Base-by-base conservation (phyloP, 2,888 invertebrate species). In the Hydropsyche betteni region DNA sequence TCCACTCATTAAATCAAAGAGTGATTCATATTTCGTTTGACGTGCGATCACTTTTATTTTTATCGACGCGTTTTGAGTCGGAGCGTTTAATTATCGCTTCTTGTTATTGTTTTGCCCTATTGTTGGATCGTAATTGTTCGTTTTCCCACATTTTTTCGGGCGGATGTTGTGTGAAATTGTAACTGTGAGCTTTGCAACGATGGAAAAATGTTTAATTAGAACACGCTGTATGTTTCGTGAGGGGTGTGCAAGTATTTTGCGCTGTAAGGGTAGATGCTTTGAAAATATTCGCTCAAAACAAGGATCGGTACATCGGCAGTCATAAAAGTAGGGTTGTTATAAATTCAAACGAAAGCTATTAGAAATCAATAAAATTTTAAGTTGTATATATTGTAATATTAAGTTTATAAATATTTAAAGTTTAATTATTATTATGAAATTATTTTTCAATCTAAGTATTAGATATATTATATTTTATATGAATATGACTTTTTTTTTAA, bases 231-330 rank as follows among this genome's bases (percentile, higher is more conserved):
- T 44, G 5, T 44, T 44, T 38, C 10, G 14, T 44, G n/a, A 58
- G 36, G 24, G 72, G 72, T 36, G 52, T 16, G n/a, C 10, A 69
- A 69, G 44, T 69, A 8, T 6, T 50, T 69, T 34, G 33, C 12
- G 36, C n/a, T 33, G 8, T 16, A 55, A 36, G 55, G 34, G 55
- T 12, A 55, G 36, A 38, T 44, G 72, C 72, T 72, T 72, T 58
- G 61, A 72, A 72, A 72, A 70, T 52, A 70, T 70, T 70, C 70
- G 70, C 50, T 24, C 51, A 34, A 72, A 72, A 72, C 72, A 72
- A 72, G 61, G 58, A 36, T 72, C 44, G 52, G 38, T 58, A 55
- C 58, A 61, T 72, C 55, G 72, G 33, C 58, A 55, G 58, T 72
- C 61, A 38, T 72, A 61, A 72, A 71, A 72, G 58, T 36, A 38